Evolutionary conservation across 2,888 invertebrate genomes (phyloP).

Genomic region (Andricus curvator): DNA sequence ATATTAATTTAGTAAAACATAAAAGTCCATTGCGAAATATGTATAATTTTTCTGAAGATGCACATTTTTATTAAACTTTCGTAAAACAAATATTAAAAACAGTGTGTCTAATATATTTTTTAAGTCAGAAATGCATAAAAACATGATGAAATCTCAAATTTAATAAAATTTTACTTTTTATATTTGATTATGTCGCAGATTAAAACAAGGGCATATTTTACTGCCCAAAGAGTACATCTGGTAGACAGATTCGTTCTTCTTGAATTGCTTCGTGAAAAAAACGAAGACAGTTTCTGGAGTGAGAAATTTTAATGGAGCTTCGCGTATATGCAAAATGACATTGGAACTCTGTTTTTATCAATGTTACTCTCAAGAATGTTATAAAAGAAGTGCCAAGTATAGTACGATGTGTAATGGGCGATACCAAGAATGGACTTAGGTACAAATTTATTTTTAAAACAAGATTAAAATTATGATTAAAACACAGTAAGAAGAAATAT

Average conservation of each 20-base stretch:
- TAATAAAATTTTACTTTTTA: not conserved
- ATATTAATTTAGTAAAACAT: not conserved
- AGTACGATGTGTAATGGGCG: not conserved
- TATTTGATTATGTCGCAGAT: not conserved
- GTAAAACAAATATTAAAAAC: not conserved
- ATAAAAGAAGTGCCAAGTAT: not conserved
- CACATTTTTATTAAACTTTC: not conserved
- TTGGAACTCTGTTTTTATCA: not conserved
- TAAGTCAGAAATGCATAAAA: not conserved
- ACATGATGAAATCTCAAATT: not conserved
- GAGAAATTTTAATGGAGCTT: not conserved
- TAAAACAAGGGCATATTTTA: conserved; percentile 13
- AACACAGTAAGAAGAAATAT: no score
- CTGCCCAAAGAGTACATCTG: conserved; percentile 35
- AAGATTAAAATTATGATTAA: no score
- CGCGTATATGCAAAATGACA: not conserved
- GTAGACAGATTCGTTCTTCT: conserved; percentile 32
- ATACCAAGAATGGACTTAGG: not conserved
- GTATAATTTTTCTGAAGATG: not conserved
- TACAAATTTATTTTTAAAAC: not conserved
- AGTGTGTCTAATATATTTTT: not conserved
- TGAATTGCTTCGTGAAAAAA: conserved; percentile 14
- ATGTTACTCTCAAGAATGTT: not conserved
- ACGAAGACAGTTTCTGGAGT: not conserved
- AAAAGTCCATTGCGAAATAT: not conserved